Evolutionary conservation across 1,140 invertebrate genomes (phyloP).

Genomic region (Pemphigus obesinymphae): DNA sequence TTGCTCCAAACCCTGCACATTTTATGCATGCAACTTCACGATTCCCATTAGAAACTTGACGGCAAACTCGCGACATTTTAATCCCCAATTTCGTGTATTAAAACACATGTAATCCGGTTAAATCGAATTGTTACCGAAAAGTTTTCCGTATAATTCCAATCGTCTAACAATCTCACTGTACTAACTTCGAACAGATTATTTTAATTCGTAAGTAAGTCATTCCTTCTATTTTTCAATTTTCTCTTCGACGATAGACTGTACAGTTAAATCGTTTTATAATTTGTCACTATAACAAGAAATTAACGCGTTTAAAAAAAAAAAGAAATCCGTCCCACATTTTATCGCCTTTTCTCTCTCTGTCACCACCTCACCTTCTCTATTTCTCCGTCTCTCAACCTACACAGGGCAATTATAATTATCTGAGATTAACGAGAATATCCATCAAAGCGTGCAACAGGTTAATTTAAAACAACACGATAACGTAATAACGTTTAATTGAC

Average conservation of each 20-base stretch:
- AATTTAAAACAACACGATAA: not conserved
- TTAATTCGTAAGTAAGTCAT: not conserved
- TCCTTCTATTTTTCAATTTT: not conserved
- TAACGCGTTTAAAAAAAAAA: no score
- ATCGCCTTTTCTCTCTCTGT: no score
- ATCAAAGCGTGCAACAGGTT: not conserved
- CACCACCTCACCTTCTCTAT: no score
- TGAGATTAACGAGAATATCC: not conserved
- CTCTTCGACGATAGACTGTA: not conserved
- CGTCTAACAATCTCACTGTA: not conserved
- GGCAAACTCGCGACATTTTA: not conserved
- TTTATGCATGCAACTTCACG: not conserved
- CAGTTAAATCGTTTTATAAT: not conserved
- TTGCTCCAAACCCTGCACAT: not conserved
- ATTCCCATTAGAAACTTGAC: not conserved
- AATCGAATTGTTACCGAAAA: not conserved
- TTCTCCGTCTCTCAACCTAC: not conserved
- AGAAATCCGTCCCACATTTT: no score
- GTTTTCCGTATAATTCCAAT: not conserved
- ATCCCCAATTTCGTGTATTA: not conserved
- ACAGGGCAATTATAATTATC: not conserved
- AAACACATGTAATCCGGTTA: not conserved
- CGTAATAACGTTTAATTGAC: not conserved
- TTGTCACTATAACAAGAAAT: not conserved
- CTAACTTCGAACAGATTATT: not conserved